Evolutionary conservation across 2,113 vertebrate species (phyloP).

Genomic region (Coregonus clupeaformis): DNA sequence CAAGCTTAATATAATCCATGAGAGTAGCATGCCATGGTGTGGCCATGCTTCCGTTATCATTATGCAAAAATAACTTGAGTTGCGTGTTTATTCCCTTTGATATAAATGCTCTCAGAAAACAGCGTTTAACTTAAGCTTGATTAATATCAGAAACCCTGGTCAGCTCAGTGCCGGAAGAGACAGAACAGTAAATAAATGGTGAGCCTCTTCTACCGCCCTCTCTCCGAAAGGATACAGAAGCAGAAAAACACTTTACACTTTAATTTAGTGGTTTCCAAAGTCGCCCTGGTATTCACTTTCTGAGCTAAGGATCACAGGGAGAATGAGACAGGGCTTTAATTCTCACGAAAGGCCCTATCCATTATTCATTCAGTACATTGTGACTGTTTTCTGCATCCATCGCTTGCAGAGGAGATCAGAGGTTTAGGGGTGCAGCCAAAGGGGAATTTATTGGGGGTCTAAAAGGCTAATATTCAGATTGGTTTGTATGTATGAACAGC

Average conservation of each 20-base stretch:
- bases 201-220: background rate
- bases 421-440: conserved; percentile 8
- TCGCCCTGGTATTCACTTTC: background rate
- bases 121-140: background rate
- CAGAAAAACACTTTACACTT: background rate
- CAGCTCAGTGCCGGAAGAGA: background rate
- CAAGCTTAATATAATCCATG: background rate
- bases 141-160: background rate
- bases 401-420: conserved; percentile 10
- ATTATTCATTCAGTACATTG: conserved; percentile 1
- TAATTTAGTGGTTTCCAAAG: conserved; percentile 1
- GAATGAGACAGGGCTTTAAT: conserved; percentile 9
- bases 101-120: background rate
- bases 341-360: conserved; percentile 18
- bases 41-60: conserved; percentile 2
- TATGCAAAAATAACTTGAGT: background rate
- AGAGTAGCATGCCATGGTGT: background rate
- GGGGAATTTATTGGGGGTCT: background rate
- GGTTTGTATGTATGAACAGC: background rate
- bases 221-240: background rate
- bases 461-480: background rate
- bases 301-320: background rate
- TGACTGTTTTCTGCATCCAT: background rate
- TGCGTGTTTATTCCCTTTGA: background rate
- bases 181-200: background rate